Conservation (phyloP, 2,888 invertebrate species). For the Euzophera pinguis region DNA sequence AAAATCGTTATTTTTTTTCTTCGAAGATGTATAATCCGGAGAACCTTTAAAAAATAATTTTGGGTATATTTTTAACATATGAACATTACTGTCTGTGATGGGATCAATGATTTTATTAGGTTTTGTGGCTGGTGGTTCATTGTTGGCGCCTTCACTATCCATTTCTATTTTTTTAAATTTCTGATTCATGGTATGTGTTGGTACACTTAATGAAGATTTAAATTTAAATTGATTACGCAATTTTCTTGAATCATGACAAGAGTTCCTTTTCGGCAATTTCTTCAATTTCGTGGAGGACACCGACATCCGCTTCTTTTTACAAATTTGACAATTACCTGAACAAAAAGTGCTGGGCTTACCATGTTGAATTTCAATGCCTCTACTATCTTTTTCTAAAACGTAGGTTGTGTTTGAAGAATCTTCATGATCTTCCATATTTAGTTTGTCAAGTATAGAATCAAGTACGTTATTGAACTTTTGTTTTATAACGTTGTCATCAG, state of each 20-base stretch:
- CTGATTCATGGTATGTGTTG: slow-evolving; percentile 24
- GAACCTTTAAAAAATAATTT: background rate
- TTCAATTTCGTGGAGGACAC: slow-evolving; percentile 9
- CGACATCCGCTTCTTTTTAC: slow-evolving; percentile 24
- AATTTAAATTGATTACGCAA: slow-evolving; percentile 39
- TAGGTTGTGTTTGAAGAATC: slow-evolving; percentile 46
- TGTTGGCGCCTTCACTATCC: background rate
- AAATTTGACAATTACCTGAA: slow-evolving; percentile 25
- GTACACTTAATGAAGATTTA: slow-evolving; percentile 62
- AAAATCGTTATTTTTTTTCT: slow-evolving; percentile 23
- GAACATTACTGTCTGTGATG: background rate
- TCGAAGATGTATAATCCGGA: background rate
- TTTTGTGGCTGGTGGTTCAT: background rate
- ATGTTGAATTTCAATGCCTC: slow-evolving; percentile 33
- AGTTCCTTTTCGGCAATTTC: slow-evolving; percentile 17
- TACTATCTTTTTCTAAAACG: slow-evolving; percentile 35
- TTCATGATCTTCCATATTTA: slow-evolving; percentile 11
- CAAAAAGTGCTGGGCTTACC: slow-evolving; percentile 27
- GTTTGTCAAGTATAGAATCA: slow-evolving; percentile 43
- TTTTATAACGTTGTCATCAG: slow-evolving; percentile 42
- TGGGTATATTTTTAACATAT: background rate
- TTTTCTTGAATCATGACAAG: slow-evolving; percentile 41
- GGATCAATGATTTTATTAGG: background rate
- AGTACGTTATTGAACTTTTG: slow-evolving; percentile 47
- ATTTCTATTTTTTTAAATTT: background rate